Evolutionary conservation across 2,113 vertebrate genomes (phyloP).

Genomic region (Steatornis caripensis): DNA sequence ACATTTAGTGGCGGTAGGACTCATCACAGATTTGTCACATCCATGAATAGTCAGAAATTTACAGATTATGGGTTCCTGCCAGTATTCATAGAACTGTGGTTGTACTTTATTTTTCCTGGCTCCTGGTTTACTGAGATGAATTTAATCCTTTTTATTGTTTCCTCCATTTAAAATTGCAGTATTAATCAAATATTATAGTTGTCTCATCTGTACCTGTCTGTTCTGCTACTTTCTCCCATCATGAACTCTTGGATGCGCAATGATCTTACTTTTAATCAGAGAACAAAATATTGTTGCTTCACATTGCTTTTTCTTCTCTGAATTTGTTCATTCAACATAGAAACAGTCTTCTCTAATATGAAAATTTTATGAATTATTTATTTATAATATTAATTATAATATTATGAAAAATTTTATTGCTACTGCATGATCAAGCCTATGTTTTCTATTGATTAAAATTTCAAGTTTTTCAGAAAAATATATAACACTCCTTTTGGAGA

Average conservation of each 20-base stretch:
- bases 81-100: neutral
- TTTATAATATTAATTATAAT: too few species aligned
- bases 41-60: neutral
- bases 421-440: neutral
- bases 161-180: neutral
- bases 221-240: neutral
- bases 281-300: neutral
- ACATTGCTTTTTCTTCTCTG: neutral
- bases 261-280: neutral
- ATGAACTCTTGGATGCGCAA: neutral
- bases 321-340: neutral
- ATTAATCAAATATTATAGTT: neutral
- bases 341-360: neutral
- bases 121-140: neutral
- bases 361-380: too few species aligned
- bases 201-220: neutral
- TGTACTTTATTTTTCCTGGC: neutral
- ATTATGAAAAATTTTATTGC: neutral
- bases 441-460: neutral
- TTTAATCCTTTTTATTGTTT: neutral
- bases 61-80: neutral
- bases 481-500: neutral
- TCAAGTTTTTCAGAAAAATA: neutral
- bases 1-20: neutral
- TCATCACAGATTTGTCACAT: neutral